Conservation (phyloP, 2,113 vertebrate genomes). For the Pungitius pungitius region DNA sequence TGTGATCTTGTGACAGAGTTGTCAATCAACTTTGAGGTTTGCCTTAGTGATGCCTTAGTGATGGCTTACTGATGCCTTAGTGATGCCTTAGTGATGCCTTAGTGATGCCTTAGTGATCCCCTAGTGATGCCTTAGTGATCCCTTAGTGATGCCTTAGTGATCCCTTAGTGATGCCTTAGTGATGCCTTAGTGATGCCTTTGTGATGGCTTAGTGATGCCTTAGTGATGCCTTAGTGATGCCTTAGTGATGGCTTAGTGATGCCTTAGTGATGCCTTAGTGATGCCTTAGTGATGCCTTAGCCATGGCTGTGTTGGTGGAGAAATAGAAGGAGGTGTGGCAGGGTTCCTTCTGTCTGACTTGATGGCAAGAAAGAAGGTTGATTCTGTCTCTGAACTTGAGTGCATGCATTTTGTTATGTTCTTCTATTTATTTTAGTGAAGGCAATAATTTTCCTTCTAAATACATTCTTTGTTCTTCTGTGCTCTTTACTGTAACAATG, state of each 20-base stretch:
- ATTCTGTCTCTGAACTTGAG: no score
- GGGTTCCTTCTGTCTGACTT: not conserved
- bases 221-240: not conserved
- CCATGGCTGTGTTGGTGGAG: not conserved
- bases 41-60: not conserved
- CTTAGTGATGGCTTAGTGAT: no score
- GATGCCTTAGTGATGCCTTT: no score
- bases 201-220: not conserved
- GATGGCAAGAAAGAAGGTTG: no score
- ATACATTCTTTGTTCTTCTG: no score
- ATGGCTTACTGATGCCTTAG: no score
- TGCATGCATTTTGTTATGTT: no score
- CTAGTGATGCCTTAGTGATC: not conserved
- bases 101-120: no score
- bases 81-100: not conserved
- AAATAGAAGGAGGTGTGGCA: not conserved
- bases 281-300: no score
- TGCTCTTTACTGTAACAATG: not conserved
- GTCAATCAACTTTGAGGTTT: not conserved
- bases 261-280: not conserved
- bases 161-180: not conserved
- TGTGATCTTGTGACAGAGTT: not conserved
- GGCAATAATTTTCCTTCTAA: no score
- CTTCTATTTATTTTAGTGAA: no score
- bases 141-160: not conserved